Evolutionary conservation across 2,888 invertebrate species (phyloP), one percentile per base, ranked within the genome.

Genomic region (Mylabris sibirica): DNA sequence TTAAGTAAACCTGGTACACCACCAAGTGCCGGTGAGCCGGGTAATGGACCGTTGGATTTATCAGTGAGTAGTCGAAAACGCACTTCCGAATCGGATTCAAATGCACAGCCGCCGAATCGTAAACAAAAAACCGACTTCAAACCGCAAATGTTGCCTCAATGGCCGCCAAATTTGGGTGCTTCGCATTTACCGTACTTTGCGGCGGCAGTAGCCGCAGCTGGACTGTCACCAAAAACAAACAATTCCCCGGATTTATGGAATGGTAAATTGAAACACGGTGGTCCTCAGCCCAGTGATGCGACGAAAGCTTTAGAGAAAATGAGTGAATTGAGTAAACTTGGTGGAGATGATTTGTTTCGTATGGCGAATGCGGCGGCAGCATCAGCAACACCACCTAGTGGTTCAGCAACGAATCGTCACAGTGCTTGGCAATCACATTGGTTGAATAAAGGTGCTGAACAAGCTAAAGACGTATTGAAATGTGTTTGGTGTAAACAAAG

Each of bases 401-500:
- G 87, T 53, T 86, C 88, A 2, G 85, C 87, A 2, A 85, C 83
- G 57, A 93, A 93, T 20, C 87, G 95, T 2, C 95, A 95, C 83
- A 95, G 94, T 74, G 96, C 97, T 17, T 97, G 98, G 94, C 98
- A 98, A 81, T 97, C 97, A 2, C 98, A 98, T 83, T 98, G 98
- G 98, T 87, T 98, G 66, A 98, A 95, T 87, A 98, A 96, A 82
- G 97, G 96, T 8, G 96, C 97, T 2, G 96, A 96, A 78, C 96
- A 95, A 80, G 97, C 97, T 20, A 95, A 96, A 85, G 97, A 98
- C 82, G 98, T 98, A 35, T 90, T 98, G 38, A 96, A 98, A 84
- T 98, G 98, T 84, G 98, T 98, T 53, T 98, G 98, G 95, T 98
- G 98, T 85, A 97, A 98, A 84, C 96, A 97, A 83, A 97, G 97